Conservation (phyloP, 2,113 vertebrate genomes). For the Lamprologus lemairii region DNA sequence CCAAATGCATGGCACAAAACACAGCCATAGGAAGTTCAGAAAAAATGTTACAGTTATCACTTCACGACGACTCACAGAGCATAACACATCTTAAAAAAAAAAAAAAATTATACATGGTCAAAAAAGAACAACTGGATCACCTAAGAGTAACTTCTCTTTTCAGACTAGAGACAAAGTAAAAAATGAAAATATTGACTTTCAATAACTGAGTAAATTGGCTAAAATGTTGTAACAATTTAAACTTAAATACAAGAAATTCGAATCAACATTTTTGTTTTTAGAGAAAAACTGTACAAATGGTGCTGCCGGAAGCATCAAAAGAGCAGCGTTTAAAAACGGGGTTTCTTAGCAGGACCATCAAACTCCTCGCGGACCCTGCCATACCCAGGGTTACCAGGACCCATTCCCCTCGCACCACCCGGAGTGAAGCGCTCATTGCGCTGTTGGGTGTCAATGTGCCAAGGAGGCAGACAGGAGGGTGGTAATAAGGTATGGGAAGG, state of each 20-base stretch:
- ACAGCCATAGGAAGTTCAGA: constrained; percentile 83
- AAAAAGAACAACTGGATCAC: constrained; percentile 47
- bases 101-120: constrained; percentile 61
- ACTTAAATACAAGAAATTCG: constrained; percentile 84
- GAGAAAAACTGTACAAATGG: constrained; percentile 77
- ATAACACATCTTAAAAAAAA: constrained; percentile 51
- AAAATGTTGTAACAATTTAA: constrained; percentile 90
- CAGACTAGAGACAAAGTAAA: constrained; percentile 68
- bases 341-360: constrained; percentile 95
- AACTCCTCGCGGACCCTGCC: constrained; percentile 98
- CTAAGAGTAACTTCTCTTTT: constrained; percentile 30
- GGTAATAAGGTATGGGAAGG: background rate
- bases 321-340: constrained; percentile 86
- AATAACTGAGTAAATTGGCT: constrained; percentile 73
- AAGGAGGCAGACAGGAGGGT: constrained; percentile 40
- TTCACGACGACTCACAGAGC: constrained; percentile 70
- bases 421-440: constrained; percentile 96
- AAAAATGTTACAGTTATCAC: constrained; percentile 67
- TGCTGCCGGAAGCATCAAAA: constrained; percentile 54
- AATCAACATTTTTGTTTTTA: constrained; percentile 73
- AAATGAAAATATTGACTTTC: constrained; percentile 48
- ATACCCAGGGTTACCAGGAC: constrained; percentile 87
- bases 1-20: constrained; percentile 90
- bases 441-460: constrained; percentile 80
- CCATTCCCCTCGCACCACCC: constrained; percentile 89